Percentiles rank a stretch among this genome's conserved stretches.
Evolutionary conservation across 2,797 vertebrate genomes (phyloP).

Genomic region (Melanotaenia pygmaea): DNA sequence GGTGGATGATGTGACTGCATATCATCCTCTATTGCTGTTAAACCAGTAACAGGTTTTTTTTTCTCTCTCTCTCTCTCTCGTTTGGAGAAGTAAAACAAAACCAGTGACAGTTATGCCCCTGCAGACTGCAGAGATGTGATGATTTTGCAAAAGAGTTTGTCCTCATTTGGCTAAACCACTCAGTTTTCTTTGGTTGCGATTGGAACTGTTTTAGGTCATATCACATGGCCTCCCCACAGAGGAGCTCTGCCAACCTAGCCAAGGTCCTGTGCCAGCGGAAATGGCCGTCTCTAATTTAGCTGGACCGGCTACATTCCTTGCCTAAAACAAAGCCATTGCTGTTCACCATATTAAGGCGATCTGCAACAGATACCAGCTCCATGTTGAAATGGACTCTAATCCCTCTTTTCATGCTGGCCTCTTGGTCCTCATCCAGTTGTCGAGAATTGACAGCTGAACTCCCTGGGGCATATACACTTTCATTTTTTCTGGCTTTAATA

Average conservation of each 20-base stretch:
- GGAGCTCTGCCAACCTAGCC: constrained; percentile 50
- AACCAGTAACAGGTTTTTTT: neutral
- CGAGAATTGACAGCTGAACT: constrained; percentile 53
- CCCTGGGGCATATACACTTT: constrained; percentile 31
- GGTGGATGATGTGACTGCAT: no score
- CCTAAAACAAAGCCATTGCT: constrained; percentile 74
- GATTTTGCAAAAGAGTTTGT: neutral
- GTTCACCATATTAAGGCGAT: constrained; percentile 73
- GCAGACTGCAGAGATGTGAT: neutral
- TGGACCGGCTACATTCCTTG: constrained; percentile 68
- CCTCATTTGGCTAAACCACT: neutral
- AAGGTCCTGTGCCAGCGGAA: constrained; percentile 58
- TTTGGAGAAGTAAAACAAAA: neutral
- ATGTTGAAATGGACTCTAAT: constrained; percentile 69
- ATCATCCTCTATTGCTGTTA: neutral
- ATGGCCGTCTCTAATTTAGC: constrained; percentile 65
- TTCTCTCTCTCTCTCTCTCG: neutral
- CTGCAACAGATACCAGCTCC: constrained; percentile 72
- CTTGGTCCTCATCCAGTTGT: constrained; percentile 65
- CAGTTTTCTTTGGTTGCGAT: neutral
- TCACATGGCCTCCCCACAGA: constrained; percentile 5
- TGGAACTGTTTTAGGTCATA: constrained; percentile 11
- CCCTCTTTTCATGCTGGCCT: constrained; percentile 65
- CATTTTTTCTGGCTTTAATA: constrained; percentile 40
- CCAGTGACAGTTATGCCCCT: neutral